These are phyloP conservation scores for Xenus cinereus DNA, from an alignment of 2,113 vertebrate genomes.

Conservation along the genomic window DNA sequence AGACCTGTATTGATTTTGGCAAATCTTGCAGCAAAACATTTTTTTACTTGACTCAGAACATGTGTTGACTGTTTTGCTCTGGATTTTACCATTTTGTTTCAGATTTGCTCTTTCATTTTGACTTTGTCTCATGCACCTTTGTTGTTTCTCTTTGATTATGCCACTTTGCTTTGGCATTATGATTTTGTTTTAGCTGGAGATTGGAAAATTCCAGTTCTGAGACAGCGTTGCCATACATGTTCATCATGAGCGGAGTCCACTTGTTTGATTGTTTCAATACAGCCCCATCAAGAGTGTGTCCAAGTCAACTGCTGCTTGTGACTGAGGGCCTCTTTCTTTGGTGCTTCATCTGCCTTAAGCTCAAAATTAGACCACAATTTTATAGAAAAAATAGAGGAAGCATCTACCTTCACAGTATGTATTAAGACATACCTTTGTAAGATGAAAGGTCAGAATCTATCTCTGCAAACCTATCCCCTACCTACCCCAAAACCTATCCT, in stretches of 20 bases:
- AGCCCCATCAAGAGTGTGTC: neutral
- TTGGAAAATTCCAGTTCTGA: neutral
- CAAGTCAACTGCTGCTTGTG: neutral
- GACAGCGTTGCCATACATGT: neutral
- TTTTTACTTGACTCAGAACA: conserved; percentile 41
- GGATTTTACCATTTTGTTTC: neutral
- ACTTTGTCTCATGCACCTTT: neutral
- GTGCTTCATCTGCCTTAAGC: neutral
- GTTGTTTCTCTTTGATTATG: neutral
- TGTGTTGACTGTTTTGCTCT: neutral
- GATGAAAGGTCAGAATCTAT: neutral
- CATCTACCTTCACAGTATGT: neutral
- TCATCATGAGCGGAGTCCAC: neutral
- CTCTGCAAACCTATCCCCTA: neutral
- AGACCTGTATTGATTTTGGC: conserved; percentile 27
- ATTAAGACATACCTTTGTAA: neutral
- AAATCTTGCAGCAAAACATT: neutral
- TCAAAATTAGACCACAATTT: neutral
- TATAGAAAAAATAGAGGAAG: neutral
- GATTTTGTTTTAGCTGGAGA: neutral
- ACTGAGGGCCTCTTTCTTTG: neutral
- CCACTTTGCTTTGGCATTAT: neutral
- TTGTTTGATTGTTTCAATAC: neutral
- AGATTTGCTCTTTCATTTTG: neutral
- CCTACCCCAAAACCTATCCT: neutral